Evolutionary conservation across 2,113 vertebrate species (phyloP), one percentile per base, ranked within the genome.

Genomic region (Nyctibius bracteatus): DNA sequence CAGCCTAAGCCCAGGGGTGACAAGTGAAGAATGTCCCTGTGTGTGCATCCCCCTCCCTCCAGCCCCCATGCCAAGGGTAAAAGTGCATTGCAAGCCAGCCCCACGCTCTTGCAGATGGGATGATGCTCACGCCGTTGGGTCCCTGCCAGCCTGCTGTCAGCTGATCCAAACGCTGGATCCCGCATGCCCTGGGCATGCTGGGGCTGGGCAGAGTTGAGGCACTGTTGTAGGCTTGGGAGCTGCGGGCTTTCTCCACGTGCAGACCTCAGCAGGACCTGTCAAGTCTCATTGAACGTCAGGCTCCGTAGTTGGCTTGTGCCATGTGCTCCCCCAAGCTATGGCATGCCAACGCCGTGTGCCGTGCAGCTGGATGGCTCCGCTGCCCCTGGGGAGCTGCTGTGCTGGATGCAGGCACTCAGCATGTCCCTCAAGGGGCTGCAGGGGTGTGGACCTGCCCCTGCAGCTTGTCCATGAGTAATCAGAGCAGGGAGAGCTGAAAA

Each of bases 201-300:
- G 49, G 88, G 49, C 79, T n/a, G n/a, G 79, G 86, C 83, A 63
- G 24, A 27, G 68, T 54, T 1, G 5, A 59, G 89, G 43, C 0
- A 1, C 75, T 86, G 88, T 93, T 5, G 1, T 80, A 2, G 23
- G 61, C 74, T 4, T 66, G 77, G 81, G 57, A 70, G 39, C 93
- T 52, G 5, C 0, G 1, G 87, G 87, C 81, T 15, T 62, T 27
- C 31, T 92, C 37, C 0, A 4, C 2, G 0, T 25, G 47, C 86
- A 55, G 73, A 61, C 39, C 52, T 75, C 27, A 2, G 55, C 17
- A 58, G 67, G 80, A 63, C 47, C 77, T 87, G 89, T 74, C 92
- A 72, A 4, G 52, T 87, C 87, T 89, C 78, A 7, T n/a, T 72
- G 93, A 51, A 4, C 0, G 0, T 41, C 43, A 74, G 68, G 68